Evolutionary conservation across 2,888 invertebrate genomes (phyloP), one percentile per base, ranked within the genome.

Genomic region (Seladonia tumulorum): DNA sequence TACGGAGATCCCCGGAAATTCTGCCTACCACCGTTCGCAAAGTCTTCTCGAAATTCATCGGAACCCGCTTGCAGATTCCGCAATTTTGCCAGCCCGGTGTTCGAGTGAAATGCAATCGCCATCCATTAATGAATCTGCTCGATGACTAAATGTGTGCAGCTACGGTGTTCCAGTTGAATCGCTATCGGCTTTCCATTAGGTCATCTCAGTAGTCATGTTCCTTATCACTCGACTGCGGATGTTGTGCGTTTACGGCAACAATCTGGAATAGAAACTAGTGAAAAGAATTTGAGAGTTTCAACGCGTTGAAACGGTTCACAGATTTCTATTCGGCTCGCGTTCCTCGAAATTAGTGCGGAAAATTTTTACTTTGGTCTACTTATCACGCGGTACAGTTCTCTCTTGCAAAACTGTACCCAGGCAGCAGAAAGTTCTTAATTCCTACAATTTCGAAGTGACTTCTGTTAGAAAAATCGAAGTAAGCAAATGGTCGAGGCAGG

Each of bases 1-100:
- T 72, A 82, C 60, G 86, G 81, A 84, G 85, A 85, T 86, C 78
- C 76, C 29, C 29, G 63, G 63, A 29, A 63, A 63, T 35, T 29
- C 63, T n/a, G 57, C 10, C 57, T 12, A n/a, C 12, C n/a, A 1
- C 1, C n/a, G 1, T 12, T 57, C n/a, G n/a, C 57, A 83, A 75
- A 84, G 79, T 84, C 74, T 79, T 75, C 63, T 79, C 71, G 45
- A 85, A 83, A 85, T 76, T 85, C 79, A 83, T 76, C 72, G 66
- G 79, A 60, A 29, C 63, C 29, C 29, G 2, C 29, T 35, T 1
- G 10, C n/a, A 16, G 16, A 47, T 16, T 47, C 47, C 16, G 47
- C 16, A 47, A 47, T 47, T 47, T 47, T 57, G 12, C 12, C 2
- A 12, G 14, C 45, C 45, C 12, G 12, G 10, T 12, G 57, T n/a